phyloP scores from a whole-genome alignment of 2,113 vertebrate species.

The Mesoclemmys tuberculata region DNA sequence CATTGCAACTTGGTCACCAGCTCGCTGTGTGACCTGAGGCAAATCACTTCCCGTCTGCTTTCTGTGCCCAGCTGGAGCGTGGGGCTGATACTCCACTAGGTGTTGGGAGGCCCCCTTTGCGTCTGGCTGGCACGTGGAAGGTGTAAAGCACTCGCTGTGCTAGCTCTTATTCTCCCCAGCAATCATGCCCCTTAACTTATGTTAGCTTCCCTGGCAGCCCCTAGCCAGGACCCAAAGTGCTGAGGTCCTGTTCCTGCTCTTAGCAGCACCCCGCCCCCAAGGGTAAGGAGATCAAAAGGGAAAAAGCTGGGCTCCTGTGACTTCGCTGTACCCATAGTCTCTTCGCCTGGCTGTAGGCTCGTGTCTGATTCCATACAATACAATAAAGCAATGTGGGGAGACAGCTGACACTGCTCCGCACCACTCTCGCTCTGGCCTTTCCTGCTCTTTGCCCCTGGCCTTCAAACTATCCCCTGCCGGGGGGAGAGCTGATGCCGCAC shows the following conservation, averaged over 20 bases:
- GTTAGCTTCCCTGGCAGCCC: neutral
- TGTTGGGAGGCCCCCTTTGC: neutral
- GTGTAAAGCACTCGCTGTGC: neutral
- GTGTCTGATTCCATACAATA: neutral
- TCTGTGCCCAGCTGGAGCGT: neutral
- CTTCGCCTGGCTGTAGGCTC: neutral
- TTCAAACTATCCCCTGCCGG: neutral
- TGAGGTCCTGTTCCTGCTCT: neutral
- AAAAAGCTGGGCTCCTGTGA: neutral
- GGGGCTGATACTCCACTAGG: neutral
- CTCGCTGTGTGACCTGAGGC: neutral
- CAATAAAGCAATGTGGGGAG: constrained; percentile 57
- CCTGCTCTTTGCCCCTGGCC: neutral
- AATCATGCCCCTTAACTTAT: neutral
- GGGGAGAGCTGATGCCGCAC: neutral
- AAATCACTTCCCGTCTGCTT: neutral
- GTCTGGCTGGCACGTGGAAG: neutral
- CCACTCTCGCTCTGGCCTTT: neutral
- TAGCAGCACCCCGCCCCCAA: neutral
- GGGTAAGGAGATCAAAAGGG: neutral
- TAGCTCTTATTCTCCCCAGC: neutral
- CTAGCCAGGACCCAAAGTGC: neutral
- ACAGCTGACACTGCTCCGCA: neutral
- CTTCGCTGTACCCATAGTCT: neutral
- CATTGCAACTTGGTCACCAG: neutral